Conservation (phyloP, 2,888 invertebrate species). For the Ganaspis brasiliensis region DNA sequence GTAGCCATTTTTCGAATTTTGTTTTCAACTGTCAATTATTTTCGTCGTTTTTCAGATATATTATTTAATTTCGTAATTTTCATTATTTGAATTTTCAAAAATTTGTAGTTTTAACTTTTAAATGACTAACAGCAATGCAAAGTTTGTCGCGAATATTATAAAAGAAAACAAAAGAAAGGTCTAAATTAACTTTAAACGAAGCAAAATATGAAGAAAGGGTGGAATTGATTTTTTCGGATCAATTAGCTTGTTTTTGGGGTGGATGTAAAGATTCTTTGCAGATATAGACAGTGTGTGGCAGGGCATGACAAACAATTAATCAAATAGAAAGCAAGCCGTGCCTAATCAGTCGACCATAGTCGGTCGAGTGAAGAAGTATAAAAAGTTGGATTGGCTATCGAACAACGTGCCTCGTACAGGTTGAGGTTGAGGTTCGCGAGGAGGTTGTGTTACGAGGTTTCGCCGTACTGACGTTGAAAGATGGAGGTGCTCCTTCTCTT, state of each 20-base stretch:
- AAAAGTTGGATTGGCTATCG: constrained; percentile 71
- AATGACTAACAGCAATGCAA: no score
- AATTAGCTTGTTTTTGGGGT: constrained; percentile 6
- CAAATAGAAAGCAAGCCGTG: constrained; percentile 70
- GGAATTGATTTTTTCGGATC: background rate
- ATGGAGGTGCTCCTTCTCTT: constrained; percentile 77
- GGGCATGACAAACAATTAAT: constrained; percentile 68
- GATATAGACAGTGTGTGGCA: constrained; percentile 43
- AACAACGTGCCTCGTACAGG: constrained; percentile 59
- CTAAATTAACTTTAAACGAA: no score
- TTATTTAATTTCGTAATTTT: no score
- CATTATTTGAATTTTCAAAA: no score
- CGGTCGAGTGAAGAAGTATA: constrained; percentile 62
- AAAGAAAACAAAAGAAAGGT: no score
- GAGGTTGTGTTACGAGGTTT: constrained; percentile 64
- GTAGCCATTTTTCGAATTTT: no score
- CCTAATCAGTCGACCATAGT: constrained; percentile 72
- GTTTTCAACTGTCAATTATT: no score
- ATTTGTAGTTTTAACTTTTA: no score
- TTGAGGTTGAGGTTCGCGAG: constrained; percentile 62
- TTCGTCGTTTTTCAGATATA: no score
- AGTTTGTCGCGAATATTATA: no score
- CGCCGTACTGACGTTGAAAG: constrained; percentile 78
- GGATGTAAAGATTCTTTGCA: background rate
- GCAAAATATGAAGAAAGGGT: no score